Base-by-base conservation (phyloP, 2,113 vertebrate species). In the Diadophis punctatus region DNA sequence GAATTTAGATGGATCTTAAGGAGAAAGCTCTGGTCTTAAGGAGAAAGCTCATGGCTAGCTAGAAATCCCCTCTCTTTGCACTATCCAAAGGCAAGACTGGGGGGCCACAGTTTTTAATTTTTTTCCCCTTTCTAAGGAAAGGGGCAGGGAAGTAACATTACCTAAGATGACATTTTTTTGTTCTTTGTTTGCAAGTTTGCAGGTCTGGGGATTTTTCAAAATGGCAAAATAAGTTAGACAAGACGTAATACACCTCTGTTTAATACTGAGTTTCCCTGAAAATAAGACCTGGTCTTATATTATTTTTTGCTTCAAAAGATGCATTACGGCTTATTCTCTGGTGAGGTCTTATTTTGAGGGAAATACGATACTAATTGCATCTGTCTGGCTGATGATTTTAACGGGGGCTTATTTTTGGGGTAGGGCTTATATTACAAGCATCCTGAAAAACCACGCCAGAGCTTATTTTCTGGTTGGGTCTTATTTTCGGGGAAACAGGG, bases 11-110 rank as follows among this genome's bases (percentile, higher is more conserved):
- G 92, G 87, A 20, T 92, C 86, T 93, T 55, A 58, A 11, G 90
- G 84, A 91, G 25, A 93, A 92, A 95, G 93, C 56, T 43, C 85
- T 91, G 46, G 74, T 52, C 43, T 39, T 94, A 91, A 94, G 95
- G n/a, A n/a, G n/a, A n/a, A n/a, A n/a, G 55, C 14, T 93, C 91
- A 92, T n/a, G 93, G 87, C 43, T 63, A 93, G 91, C 91, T 92
- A 94, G 87, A 93, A 87, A 94, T 48, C 93, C 92, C 92, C 93
- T 53, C 94, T 53, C 90, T 30, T 49, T 92, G 91, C 1, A 93
- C 30, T 68, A 22, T n/a, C 4, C 46, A 87, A 52, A 27, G 30
- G 30, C 51, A n/a, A n/a, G 27, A n/a, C n/a, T n/a, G n/a, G 23
- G 11, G 30, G 25, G 2, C 1, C 14, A 5, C 30, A 74, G 68